A percentile compares a stretch with the other conserved stretches of the same genome.
phyloP scores from a whole-genome alignment of 2,113 vertebrate species.

The Gobiocypris rarus region DNA sequence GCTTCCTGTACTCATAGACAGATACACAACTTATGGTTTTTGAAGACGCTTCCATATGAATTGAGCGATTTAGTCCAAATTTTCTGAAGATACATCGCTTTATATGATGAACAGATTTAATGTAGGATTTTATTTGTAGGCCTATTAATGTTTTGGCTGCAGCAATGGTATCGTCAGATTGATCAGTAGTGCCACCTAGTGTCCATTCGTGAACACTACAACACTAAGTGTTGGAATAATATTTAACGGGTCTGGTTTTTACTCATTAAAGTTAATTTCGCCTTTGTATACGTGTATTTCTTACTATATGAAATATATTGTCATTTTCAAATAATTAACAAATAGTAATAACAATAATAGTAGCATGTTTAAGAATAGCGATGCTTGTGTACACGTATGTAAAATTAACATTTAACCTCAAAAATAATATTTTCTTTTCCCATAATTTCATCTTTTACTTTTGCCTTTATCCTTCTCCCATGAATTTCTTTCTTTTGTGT shows the following conservation, averaged over 20 bases:
- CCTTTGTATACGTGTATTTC: neutral
- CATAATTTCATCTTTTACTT: too few species aligned
- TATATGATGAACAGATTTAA: too few species aligned
- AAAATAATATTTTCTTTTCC: neutral
- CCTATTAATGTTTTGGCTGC: too few species aligned
- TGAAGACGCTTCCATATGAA: too few species aligned
- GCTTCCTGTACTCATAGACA: too few species aligned
- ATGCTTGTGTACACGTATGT: neutral
- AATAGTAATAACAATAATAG: neutral
- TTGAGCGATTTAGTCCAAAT: too few species aligned
- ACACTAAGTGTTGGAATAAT: neutral
- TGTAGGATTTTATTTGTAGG: too few species aligned
- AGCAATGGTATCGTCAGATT: neutral
- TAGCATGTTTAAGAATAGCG: neutral
- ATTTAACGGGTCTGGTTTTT: neutral
- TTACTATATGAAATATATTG: neutral
- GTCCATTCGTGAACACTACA: slow-evolving; percentile 13
- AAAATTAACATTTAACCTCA: too few species aligned
- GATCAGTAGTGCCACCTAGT: neutral
- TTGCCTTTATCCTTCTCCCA: too few species aligned
- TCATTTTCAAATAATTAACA: neutral
- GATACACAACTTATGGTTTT: too few species aligned
- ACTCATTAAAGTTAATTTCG: neutral
- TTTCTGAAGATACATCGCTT: too few species aligned
- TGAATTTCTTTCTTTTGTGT: too few species aligned